phyloP scores from a whole-genome alignment of 2,888 invertebrate species.

The Melolontha melolontha region DNA sequence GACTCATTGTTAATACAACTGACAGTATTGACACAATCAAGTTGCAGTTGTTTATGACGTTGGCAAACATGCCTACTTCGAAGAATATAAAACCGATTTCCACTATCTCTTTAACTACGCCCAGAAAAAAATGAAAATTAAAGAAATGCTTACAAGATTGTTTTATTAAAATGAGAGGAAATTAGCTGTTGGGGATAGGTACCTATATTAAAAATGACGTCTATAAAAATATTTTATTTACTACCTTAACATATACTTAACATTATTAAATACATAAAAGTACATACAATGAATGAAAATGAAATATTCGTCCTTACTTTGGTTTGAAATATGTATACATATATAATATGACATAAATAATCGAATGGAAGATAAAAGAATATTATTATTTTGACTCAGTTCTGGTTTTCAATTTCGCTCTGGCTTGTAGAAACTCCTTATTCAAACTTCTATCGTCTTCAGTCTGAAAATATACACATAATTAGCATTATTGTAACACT shows the following conservation, averaged over 20 bases:
- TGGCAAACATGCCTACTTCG: too few relatives aligned
- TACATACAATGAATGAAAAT: neutral
- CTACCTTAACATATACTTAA: slow-evolving; percentile 35
- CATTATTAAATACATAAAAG: slow-evolving; percentile 32
- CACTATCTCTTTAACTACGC: too few relatives aligned
- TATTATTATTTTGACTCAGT: slow-evolving; percentile 58
- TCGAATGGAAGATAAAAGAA: slow-evolving; percentile 5
- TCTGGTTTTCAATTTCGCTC: slow-evolving; percentile 72
- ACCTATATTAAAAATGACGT: too few relatives aligned
- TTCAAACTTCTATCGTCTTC: slow-evolving; percentile 67
- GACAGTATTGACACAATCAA: too few relatives aligned
- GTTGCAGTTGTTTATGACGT: too few relatives aligned
- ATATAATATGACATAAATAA: slow-evolving; percentile 35
- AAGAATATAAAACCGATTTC: too few relatives aligned
- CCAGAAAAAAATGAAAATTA: too few relatives aligned
- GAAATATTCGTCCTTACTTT: slow-evolving; percentile 33
- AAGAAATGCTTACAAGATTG: too few relatives aligned
- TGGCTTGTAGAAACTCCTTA: slow-evolving; percentile 73
- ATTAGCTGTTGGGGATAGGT: too few relatives aligned
- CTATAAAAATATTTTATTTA: slow-evolving; percentile 43
- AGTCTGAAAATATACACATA: slow-evolving; percentile 57
- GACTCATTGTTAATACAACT: too few relatives aligned
- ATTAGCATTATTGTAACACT: slow-evolving; percentile 3
- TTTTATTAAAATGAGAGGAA: too few relatives aligned
- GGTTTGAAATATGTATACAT: slow-evolving; percentile 39